Evolutionary conservation across 1,140 invertebrate genomes (phyloP), one percentile per base, ranked within the genome.

Genomic region (Lanistes nyassanus): DNA sequence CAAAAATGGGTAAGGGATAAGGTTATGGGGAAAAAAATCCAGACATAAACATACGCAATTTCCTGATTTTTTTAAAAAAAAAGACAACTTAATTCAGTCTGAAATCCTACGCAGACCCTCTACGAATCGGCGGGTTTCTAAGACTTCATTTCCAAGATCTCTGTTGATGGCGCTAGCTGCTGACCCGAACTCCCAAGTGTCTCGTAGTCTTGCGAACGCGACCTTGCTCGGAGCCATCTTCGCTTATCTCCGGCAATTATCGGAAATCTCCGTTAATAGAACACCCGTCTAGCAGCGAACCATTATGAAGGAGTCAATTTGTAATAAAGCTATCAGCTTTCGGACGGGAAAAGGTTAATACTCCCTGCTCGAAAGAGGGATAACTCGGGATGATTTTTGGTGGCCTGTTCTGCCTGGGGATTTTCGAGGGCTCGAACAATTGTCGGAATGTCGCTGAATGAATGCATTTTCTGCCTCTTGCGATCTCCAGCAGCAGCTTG

Each of bases 171-270:
- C 34, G 16, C 55, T 6, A 29, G 6, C 26, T 31, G 31, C 68
- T 21, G 23, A 9, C 23, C 68, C 16, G 19, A 60, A 42, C 34
- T 58, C 70, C 70, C 70, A n/a, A 21, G n/a, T 37, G 70, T 1
- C 70, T 58, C 70, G 55, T 72, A 70, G 60, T 55, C 26, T 56
- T 36, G n/a, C 34, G 39, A 34, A 55, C 53, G 55, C 70, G 70
- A 72, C 70, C 70, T 42, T 55, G 29, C 34, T 29, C 70, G 56
- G 60, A 72, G 70, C 55, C 70, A 60, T 72, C 70, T 72, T 72
- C 70, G 70, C 56, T 72, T 72, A 72, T 72, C 70, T 72, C 70
- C 70, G 70, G 56, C 70, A 34, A 72, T 72, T 56, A 72, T 72
- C 70, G 70, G 70, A 72, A 72, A 72, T 72, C 70, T 72, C 53